Evolutionary conservation across 1,140 invertebrate species (phyloP).

Genomic region (Trichonephila inaurata): DNA sequence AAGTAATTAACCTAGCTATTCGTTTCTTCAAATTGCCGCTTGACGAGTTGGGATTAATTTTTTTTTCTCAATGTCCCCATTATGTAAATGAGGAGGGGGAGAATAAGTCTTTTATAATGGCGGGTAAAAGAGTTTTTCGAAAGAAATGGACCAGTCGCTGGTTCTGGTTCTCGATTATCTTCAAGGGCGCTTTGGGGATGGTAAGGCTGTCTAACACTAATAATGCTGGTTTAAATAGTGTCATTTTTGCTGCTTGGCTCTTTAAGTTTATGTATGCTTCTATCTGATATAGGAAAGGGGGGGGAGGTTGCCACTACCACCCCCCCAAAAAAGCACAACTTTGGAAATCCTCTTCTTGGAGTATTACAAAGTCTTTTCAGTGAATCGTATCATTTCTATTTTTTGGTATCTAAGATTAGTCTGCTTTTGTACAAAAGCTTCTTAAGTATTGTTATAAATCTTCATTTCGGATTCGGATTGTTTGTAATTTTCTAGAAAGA

Average conservation of each 20-base stretch:
- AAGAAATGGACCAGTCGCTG: slow-evolving; percentile 58
- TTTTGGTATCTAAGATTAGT: background rate
- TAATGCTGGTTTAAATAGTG: slow-evolving; percentile 25
- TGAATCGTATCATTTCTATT: background rate
- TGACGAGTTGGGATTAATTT: slow-evolving; percentile 23
- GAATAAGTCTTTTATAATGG: slow-evolving; percentile 58
- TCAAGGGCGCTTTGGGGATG: background rate
- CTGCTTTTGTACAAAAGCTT: background rate
- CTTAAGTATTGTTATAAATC: background rate
- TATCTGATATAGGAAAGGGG: background rate
- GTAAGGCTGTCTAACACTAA: background rate
- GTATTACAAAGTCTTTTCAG: background rate
- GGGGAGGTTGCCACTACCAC: no score
- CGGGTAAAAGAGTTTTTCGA: slow-evolving; percentile 43
- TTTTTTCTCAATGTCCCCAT: slow-evolving; percentile 19
- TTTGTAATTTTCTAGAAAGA: background rate
- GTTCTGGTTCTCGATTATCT: slow-evolving; percentile 56
- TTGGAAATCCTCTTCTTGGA: background rate
- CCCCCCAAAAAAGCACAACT: background rate
- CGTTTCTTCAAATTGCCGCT: slow-evolving; percentile 69
- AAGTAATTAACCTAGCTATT: slow-evolving; percentile 69
- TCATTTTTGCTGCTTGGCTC: slow-evolving; percentile 24
- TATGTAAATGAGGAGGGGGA: slow-evolving; percentile 64
- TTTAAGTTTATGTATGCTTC: background rate
- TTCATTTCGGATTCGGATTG: background rate